phyloP scores from a whole-genome alignment of 1,140 invertebrate species.

The Heliconius eleuchia region DNA sequence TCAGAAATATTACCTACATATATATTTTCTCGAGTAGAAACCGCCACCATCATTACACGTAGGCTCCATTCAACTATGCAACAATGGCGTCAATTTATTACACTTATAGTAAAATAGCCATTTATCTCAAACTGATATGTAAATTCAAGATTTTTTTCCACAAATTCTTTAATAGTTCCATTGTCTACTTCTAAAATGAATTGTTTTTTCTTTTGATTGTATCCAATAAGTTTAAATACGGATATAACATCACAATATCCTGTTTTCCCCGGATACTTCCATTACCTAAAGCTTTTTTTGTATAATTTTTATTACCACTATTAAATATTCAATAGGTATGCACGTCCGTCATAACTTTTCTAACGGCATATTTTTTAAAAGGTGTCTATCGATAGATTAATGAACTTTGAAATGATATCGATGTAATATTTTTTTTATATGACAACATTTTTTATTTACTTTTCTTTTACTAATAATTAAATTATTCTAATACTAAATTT shows the following conservation, averaged over 20 bases:
- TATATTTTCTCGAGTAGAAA: too few species aligned
- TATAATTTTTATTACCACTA: slow-evolving; percentile 1
- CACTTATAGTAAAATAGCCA: background rate
- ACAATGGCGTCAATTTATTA: background rate
- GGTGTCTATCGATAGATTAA: background rate
- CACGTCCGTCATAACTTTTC: slow-evolving; percentile 1
- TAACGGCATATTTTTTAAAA: background rate
- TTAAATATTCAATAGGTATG: slow-evolving; percentile 4
- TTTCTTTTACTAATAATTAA: background rate
- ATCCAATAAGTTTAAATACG: background rate
- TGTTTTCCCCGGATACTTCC: slow-evolving; percentile 7
- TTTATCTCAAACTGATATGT: background rate
- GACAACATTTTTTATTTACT: background rate
- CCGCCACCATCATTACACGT: too few species aligned
- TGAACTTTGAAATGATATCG: background rate
- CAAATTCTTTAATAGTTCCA: slow-evolving; percentile 2
- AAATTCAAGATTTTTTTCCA: slow-evolving; percentile 1
- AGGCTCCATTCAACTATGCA: too few species aligned
- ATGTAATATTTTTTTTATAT: background rate
- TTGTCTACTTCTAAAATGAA: background rate
- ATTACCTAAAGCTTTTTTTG: background rate
- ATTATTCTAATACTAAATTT: too few species aligned
- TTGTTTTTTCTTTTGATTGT: background rate
- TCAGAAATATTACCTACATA: too few species aligned
- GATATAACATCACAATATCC: background rate